A percentile compares a stretch with the other conserved stretches of the same genome.
Evolutionary conservation across 2,888 invertebrate genomes (phyloP).

Genomic region (Ophonus ardosiacus): DNA sequence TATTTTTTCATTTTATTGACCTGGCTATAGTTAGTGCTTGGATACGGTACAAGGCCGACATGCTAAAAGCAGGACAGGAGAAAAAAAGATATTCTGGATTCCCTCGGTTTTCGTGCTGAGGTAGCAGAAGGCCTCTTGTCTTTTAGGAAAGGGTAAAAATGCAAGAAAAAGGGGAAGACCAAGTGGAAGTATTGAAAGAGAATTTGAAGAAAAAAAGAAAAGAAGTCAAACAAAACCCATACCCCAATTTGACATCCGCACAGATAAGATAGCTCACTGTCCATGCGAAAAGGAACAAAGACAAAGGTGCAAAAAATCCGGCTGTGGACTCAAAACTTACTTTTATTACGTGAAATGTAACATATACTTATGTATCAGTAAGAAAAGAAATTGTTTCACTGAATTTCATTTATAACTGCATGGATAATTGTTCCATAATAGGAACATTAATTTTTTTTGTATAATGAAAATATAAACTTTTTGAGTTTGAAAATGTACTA

Average conservation of each 20-base stretch:
- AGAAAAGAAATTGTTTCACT: too few species aligned
- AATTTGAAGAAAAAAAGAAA: neutral
- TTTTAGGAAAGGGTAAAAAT: neutral
- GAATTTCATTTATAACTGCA: too few species aligned
- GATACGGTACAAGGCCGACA: conserved; percentile 32
- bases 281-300: neutral
- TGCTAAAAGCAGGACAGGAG: neutral
- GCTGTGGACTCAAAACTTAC: conserved; percentile 30
- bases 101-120: too few species aligned
- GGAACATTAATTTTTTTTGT: neutral
- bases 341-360: neutral
- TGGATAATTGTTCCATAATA: conserved; percentile 7
- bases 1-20: conserved; percentile 57
- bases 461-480: too few species aligned
- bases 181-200: neutral
- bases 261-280: neutral
- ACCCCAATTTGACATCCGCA: conserved; percentile 6
- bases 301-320: conserved; percentile 4
- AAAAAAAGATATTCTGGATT: neutral
- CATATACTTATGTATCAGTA: too few species aligned
- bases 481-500: too few species aligned
- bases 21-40: conserved; percentile 51
- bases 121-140: neutral
- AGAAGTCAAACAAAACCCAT: conserved; percentile 12
- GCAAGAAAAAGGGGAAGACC: neutral